Evolutionary conservation across 2,888 invertebrate genomes (phyloP), one percentile per base, ranked within the genome.

Genomic region (Dasypogon diadema): DNA sequence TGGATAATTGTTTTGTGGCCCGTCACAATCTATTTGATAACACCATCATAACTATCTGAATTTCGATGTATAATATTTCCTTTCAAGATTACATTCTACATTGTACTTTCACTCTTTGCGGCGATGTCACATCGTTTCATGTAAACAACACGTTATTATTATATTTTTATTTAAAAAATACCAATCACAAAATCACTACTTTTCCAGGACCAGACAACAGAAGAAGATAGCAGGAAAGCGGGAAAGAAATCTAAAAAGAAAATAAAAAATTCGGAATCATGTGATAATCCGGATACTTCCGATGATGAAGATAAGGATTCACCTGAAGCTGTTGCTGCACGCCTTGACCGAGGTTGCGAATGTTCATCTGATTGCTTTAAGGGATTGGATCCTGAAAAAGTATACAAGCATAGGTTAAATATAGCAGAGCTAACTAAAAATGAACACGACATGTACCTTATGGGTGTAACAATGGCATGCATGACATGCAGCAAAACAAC

Each of bases 401-500:
- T 93, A 1, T 93, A 92, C 82, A 90, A 91, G 63, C 93, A 93
- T 83, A 87, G 93, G 79, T 85, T 93, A 42, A 93, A 93, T 81
- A 93, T 93, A 77, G 93, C 93, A 0, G 93, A 93, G 84, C 83
- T 93, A 76, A 93, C 93, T 0, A 93, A 93, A 85, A 92, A 91
- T 75, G 93, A 93, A 84, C 93, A 93, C 84, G 93, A 93, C 84
- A 93, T 93, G 93, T 93, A 93, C 83, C 86, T 93, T 81, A 93
- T 93, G 93, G 93, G 93, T n/a, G 91, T 93, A 30, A 93, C 92
- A 2, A 93, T 92, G 93, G 93, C 93, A 0, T 92, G 92, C 80
- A 86, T 93, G 79, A 91, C 92, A 0, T 92, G 93, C 84, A 77
- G 78, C 16, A 78, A 76, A 42, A 91, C 91, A 77, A 92, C 91